Conservation (phyloP, 2,888 invertebrate genomes). For the Tipula lateralis region DNA sequence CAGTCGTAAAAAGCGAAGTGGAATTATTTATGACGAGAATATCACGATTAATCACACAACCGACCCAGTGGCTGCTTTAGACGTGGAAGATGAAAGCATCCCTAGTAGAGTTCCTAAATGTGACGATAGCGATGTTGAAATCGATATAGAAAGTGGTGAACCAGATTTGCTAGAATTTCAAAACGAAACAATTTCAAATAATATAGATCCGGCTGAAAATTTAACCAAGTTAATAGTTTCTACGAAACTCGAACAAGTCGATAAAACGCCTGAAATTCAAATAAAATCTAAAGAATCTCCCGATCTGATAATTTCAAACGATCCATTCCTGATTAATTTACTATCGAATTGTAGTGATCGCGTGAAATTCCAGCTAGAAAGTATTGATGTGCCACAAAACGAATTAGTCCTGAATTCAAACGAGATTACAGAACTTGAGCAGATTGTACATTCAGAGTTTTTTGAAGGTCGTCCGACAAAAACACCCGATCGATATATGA, state of each 20-base stretch:
- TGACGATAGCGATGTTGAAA: conserved; percentile 53
- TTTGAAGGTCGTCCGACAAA: conserved; percentile 54
- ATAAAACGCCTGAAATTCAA: not conserved
- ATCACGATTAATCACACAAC: conserved; percentile 36
- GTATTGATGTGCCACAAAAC: conserved; percentile 49
- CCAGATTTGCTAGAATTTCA: not conserved
- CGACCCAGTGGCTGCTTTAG: conserved; percentile 31
- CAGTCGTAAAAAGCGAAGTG: conserved; percentile 25
- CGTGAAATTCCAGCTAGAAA: conserved; percentile 37
- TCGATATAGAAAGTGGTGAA: conserved; percentile 53
- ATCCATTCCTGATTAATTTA: not conserved
- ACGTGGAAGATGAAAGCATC: not conserved
- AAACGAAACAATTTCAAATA: not conserved
- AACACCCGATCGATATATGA: conserved; percentile 55
- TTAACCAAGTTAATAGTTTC: not conserved
- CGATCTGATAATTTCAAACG: conserved; percentile 30
- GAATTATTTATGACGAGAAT: conserved; percentile 35
- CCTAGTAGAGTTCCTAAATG: not conserved
- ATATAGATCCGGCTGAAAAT: not conserved
- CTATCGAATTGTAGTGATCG: not conserved
- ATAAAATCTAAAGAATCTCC: conserved; percentile 33
- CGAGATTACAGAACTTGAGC: conserved; percentile 53
- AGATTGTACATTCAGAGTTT: conserved; percentile 53
- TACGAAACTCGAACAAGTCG: not conserved
- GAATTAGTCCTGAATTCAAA: conserved; percentile 48